Evolutionary conservation across 2,888 invertebrate genomes (phyloP), one percentile per base, ranked within the genome.

Genomic region (Hemicrepidius hirtus): DNA sequence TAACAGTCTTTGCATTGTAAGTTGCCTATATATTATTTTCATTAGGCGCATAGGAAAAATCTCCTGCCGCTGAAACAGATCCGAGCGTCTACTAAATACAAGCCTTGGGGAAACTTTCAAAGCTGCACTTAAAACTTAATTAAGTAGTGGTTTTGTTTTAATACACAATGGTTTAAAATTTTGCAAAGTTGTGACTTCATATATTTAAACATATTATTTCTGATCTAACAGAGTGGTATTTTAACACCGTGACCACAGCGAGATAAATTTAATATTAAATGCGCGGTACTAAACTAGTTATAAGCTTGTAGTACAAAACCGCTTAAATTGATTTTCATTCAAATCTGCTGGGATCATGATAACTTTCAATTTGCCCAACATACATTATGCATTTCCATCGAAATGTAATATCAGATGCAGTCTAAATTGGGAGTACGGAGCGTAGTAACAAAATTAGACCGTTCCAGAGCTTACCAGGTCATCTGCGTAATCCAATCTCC

Each of bases 401-500:
- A 35, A 57, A 57, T 18, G 37, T 57, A 57, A 57, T 37, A 57
- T 55, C 57, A 57, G 37, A 13, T 57, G 57, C 57, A 57, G 20
- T 37, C 10, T 32, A 37, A 37, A 57, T 57, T 57, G 32, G 57
- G 20, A 57, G 37, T 37, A 13, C 20, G 18, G 37, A 57, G 57
- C 20, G 37, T 20, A 18, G 60, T 60, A 60, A 60, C 24, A 60
- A 60, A 60, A 60, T 60, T 60, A 60, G 13, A 21, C 10, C 44
- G 10, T 60, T 60, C 21, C 60, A 24, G 28, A 41, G 41, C 60
- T 44, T 60, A 44, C 44, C 44, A 60, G 60, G 60, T 60, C 60
- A 60, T 60, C 60, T 60, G 60, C 24, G 44, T 60, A 60, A 60
- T 60, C 12, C 44, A 60, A 60, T 60, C 21, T 44, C 41, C 10